Evolutionary conservation across 2,797 vertebrate genomes (phyloP).

Genomic region (Pantherophis vulpinus): DNA sequence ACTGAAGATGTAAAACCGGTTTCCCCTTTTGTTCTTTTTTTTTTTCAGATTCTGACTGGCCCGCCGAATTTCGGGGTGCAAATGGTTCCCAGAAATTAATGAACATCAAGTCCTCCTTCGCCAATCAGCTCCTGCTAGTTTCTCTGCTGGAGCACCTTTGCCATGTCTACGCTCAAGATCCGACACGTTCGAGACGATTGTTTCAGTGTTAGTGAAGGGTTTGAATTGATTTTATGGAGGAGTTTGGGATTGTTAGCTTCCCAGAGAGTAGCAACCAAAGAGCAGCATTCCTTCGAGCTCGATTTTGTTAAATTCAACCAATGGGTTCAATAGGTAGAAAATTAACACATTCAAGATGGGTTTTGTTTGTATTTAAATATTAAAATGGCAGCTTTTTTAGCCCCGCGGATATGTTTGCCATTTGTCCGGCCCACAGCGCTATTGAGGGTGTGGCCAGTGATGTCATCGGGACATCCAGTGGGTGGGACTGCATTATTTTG

Average conservation of each 20-base stretch:
- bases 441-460: not conserved
- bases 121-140: constrained; percentile 92
- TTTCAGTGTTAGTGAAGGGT: constrained; percentile 85
- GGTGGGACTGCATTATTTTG: not conserved
- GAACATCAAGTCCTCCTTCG: constrained; percentile 85
- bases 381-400: not conserved
- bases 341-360: not conserved
- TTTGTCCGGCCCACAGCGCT: not conserved
- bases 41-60: constrained; percentile 86
- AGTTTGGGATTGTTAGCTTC: not conserved
- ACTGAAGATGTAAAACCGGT: rapidly evolving
- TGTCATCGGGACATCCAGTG: not conserved
- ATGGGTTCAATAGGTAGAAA: not conserved
- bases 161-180: constrained; percentile 87
- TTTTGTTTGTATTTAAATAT: not conserved
- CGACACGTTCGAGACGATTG: constrained; percentile 79
- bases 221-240: not conserved
- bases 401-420: not conserved
- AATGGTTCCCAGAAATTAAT: constrained; percentile 79
- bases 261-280: not conserved
- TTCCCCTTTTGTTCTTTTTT: not conserved
- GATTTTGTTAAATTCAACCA: not conserved
- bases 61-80: constrained; percentile 76
- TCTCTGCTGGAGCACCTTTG: constrained; percentile 95
- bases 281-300: not conserved